Conservation (phyloP, 2,888 invertebrate species). For the Rhogogaster chlorosoma region DNA sequence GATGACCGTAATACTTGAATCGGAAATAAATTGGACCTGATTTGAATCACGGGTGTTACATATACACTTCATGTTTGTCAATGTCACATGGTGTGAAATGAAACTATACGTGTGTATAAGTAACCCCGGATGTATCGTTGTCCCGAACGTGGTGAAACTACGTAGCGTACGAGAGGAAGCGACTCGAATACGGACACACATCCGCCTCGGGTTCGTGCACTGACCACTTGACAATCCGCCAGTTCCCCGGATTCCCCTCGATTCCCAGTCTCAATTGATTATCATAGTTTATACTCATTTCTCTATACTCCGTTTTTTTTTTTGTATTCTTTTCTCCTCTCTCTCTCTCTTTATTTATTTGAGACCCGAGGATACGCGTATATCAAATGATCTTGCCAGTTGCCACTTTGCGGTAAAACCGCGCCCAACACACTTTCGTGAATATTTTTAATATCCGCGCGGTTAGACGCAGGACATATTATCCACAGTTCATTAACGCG, state of each 20-base stretch:
- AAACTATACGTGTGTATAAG: neutral
- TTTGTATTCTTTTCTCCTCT: neutral
- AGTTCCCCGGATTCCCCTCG: neutral
- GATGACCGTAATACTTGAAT: neutral
- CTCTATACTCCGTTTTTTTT: neutral
- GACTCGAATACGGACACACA: slow-evolving; percentile 33
- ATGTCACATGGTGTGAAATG: neutral
- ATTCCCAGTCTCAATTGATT: neutral
- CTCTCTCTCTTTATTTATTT: too few species aligned
- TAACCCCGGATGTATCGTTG: slow-evolving; percentile 38
- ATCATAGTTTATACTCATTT: neutral
- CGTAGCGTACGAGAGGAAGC: slow-evolving; percentile 37
- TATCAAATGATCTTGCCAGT: too few species aligned
- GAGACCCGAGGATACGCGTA: too few species aligned
- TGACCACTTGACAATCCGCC: neutral
- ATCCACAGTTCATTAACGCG: neutral
- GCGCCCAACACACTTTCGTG: too few species aligned
- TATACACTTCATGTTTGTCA: neutral
- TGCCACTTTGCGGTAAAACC: too few species aligned
- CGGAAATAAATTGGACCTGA: neutral
- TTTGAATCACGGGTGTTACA: neutral
- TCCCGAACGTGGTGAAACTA: neutral
- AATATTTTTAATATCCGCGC: neutral
- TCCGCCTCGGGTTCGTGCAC: slow-evolving; percentile 26
- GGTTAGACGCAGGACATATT: neutral